Base-by-base conservation (phyloP, 2,888 invertebrate genomes). In the Andrena marginata region DNA sequence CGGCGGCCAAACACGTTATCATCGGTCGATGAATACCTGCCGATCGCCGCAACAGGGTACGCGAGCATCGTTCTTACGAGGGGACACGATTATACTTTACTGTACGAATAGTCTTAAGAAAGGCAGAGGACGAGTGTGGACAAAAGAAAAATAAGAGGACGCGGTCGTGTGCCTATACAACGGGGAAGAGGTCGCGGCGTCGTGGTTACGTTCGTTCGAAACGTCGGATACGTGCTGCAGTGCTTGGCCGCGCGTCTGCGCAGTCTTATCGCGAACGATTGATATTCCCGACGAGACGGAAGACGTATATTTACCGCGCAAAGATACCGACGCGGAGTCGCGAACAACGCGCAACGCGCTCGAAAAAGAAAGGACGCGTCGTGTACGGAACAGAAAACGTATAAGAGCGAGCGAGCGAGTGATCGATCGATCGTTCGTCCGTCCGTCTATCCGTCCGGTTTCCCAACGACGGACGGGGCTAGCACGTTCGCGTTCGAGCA, bases 231-330 rank as follows among this genome's bases (percentile, higher is more conserved):
- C 26, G 56, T 26, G 23, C 23, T 23, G 23, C 23, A 7, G 23
- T n/a, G 13, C 10, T 56, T 23, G 23, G 23, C 4, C n/a, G 48
- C 33, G 26, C 56, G 42, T 6, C 13, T 5, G 62, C 51, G 23
- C 26, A 7, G 7, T 29, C 26, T 68, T 51, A 29, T n/a, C 48
- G 8, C 72, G 67, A 68, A 49, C 68, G 59, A 72, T 77, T 59
- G 56, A 80, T 68, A 56, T 59, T 64, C 63, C 49, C 23, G 20
- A 7, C 2, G 26, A 6, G 20, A 26, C 3, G n/a, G 6, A 51
- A 23, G 13, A 10, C 5, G 56, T 16, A n/a, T 26, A 56, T 10
- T 13, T 0, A 26, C 13, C 20, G 35, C 35, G 31, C 49, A 16
- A 23, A 56, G 33, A 8, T 23, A 73, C 3, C 29, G 31, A 6